Conservation (phyloP, 2,113 vertebrate genomes). For the Pseudopodoces humilis region DNA sequence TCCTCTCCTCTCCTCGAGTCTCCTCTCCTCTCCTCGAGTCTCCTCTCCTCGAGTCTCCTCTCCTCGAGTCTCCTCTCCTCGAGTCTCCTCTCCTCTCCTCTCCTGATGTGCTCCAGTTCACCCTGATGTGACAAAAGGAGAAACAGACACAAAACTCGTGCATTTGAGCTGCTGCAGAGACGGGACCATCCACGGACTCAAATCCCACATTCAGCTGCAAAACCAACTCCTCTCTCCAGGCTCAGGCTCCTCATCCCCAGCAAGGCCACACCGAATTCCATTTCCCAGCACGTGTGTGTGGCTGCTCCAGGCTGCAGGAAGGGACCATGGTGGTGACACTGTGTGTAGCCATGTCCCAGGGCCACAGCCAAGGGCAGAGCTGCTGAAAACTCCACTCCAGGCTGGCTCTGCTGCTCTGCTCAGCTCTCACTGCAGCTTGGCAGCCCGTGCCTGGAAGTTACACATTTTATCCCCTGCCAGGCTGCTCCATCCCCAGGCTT, state of each 20-base stretch:
- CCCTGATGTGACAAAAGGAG: not conserved
- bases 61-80: no score
- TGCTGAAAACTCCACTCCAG: not conserved
- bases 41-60: not conserved
- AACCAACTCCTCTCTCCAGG: not conserved
- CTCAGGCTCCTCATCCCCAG: not conserved
- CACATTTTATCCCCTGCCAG: slow-evolving; percentile 5
- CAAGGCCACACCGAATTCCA: not conserved
- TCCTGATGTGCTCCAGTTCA: not conserved
- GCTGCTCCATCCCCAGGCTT: slow-evolving; percentile 33
- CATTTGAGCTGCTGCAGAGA: not conserved
- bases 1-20: no score
- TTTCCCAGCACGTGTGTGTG: not conserved
- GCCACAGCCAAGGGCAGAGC: not conserved
- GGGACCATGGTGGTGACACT: fast-evolving
- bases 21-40: no score
- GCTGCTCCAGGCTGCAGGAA: not conserved
- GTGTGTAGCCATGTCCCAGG: not conserved
- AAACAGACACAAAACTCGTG: not conserved
- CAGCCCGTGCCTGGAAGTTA: not conserved
- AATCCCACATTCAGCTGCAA: not conserved
- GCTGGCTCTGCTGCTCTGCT: not conserved
- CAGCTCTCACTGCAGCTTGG: not conserved
- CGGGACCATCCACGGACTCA: not conserved
- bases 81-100: no score